Percentiles rank a stretch among this genome's conserved stretches.
These are phyloP conservation scores for Globodera ellingtonae DNA, from an alignment of 1,140 invertebrate genomes.

Conservation along the genomic window DNA sequence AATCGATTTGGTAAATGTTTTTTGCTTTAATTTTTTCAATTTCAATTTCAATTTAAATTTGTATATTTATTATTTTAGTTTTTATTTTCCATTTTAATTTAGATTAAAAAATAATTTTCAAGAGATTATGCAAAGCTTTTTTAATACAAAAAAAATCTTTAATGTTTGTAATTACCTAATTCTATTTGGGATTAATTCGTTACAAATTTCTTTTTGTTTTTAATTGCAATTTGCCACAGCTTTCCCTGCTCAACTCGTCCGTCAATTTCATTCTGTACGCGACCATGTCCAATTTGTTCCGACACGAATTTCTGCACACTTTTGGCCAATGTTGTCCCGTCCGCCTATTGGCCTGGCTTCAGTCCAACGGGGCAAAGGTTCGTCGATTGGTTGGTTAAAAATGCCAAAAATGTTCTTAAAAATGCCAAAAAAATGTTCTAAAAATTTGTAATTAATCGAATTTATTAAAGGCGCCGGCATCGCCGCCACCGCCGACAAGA, in stretches of 20 bases:
- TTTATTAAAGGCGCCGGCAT: background rate
- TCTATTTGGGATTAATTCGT: too few relatives aligned
- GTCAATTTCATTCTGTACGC: conserved; percentile 70
- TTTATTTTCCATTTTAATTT: background rate
- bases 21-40: background rate
- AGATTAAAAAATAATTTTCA: too few relatives aligned
- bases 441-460: background rate
- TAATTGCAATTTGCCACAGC: background rate
- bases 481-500: background rate
- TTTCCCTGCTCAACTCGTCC: conserved; percentile 58
- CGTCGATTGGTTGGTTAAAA: background rate
- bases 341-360: background rate
- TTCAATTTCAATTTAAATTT: background rate
- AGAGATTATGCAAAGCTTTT: too few relatives aligned
- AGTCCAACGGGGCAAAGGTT: background rate
- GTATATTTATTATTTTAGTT: background rate
- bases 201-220: background rate
- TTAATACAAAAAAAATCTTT: too few relatives aligned
- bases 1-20: conserved; percentile 65
- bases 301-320: conserved; percentile 47
- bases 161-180: too few relatives aligned
- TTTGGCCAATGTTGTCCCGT: conserved; percentile 24
- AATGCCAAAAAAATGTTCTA: background rate
- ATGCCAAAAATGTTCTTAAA: background rate
- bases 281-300: conserved; percentile 66